Evolutionary conservation across 2,113 vertebrate species (phyloP).

Genomic region (Alouatta palliata): DNA sequence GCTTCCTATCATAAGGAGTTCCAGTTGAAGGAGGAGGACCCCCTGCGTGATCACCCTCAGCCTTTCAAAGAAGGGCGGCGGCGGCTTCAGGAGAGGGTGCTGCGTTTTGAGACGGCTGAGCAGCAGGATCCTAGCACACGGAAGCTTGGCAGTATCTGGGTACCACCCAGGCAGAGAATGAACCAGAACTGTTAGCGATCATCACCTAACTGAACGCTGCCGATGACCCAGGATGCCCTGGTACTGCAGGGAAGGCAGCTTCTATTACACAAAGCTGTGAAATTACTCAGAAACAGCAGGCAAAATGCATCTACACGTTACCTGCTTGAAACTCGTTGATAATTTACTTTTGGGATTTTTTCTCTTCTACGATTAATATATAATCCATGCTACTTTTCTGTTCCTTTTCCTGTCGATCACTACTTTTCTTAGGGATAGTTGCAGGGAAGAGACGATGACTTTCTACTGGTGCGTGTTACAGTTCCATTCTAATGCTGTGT

Average conservation of each 20-base stretch:
- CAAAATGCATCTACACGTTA: background rate
- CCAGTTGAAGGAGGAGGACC: slow-evolving; percentile 98
- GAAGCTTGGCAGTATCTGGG: slow-evolving; percentile 99
- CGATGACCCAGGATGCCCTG: too few species aligned
- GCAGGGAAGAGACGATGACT: background rate
- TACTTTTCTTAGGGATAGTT: background rate
- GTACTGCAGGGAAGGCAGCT: too few species aligned
- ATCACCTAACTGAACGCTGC: too few species aligned
- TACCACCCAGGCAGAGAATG: slow-evolving; percentile 97
- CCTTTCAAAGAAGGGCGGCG: slow-evolving; percentile 93
- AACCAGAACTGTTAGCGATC: slow-evolving; percentile 96
- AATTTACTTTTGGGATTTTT: background rate
- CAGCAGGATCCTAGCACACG: slow-evolving; percentile 94
- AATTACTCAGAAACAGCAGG: too few species aligned
- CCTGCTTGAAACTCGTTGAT: background rate
- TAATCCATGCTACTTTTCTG: background rate
- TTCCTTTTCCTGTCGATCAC: background rate
- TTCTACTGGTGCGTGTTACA: too few species aligned
- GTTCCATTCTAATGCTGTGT: too few species aligned
- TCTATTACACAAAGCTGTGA: too few species aligned
- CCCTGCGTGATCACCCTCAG: slow-evolving; percentile 91
- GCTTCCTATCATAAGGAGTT: slow-evolving; percentile 85
- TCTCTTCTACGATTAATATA: background rate
- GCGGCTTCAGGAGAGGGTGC: slow-evolving; percentile 91
- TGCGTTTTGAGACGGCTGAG: slow-evolving; percentile 96